These are phyloP conservation scores for Zygothrica quintamaculata DNA, from an alignment of 2,888 invertebrate species.

Conservation along the genomic window DNA sequence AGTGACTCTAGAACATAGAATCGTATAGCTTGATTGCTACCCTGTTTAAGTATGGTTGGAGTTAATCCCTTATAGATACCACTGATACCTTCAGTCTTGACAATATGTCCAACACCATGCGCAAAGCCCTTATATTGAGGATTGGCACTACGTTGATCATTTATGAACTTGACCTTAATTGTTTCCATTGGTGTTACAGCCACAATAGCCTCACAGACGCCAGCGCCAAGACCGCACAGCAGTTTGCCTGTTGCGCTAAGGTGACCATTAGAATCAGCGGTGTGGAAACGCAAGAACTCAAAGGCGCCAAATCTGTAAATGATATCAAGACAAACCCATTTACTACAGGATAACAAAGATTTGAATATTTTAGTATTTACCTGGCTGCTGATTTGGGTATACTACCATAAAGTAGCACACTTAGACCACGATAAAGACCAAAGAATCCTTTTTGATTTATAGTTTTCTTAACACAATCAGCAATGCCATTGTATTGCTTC, in stretches of 20 bases:
- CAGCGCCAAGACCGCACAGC: conserved; percentile 97
- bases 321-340: too few species aligned
- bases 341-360: too few species aligned
- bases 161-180: conserved; percentile 99
- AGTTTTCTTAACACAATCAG: conserved; percentile 96
- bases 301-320: conserved; percentile 96
- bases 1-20: conserved; percentile 98
- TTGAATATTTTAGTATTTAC: too few species aligned
- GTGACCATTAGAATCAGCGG: conserved; percentile 92
- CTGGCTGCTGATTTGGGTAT: conserved; percentile 99
- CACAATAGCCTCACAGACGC: conserved; percentile 96
- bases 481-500: conserved; percentile 91
- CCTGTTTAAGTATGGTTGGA: conserved; percentile 98
- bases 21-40: conserved; percentile 98
- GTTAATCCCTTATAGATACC: conserved; percentile 97
- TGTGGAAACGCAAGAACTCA: conserved; percentile 93
- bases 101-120: conserved; percentile 95
- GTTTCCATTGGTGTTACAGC: conserved; percentile 99
- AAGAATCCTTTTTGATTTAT: conserved; percentile 93
- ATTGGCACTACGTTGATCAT: conserved; percentile 96
- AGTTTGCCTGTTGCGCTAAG: conserved; percentile 91
- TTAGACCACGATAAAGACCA: conserved; percentile 97
- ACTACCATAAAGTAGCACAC: conserved; percentile 97
- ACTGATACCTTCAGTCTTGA: conserved; percentile 91
- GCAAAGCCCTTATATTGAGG: conserved; percentile 96